Evolutionary conservation across 1,140 invertebrate genomes (phyloP), one percentile per base, ranked within the genome.

Genomic region (Lepidurus apus): DNA sequence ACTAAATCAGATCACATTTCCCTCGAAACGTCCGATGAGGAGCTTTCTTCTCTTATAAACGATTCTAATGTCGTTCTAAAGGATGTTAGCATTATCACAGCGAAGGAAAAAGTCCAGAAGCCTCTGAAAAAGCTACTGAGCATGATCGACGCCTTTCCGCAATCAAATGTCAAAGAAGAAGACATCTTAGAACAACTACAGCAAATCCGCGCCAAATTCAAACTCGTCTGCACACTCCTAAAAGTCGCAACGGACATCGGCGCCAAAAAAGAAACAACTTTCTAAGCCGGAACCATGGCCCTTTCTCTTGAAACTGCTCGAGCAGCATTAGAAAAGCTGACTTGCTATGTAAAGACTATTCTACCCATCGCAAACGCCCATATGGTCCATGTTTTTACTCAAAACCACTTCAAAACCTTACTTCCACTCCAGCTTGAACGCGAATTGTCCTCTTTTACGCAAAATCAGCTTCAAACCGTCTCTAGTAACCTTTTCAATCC

Each of bases 331-430:
- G 85, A 90, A 43, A 84, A 85, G 47, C 83, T 89, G 4, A 82
- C 89, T 11, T 81, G 81, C 24, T 91, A 89, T 83, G 82, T 93
- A 10, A 83, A 87, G 74, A 86, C 88, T 1, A 85, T 89, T 81
- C 82, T 90, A 79, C 85, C 88, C 2, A 85, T 94, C 73, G 88
- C 89, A 2, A 91, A 93, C 84, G 91, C 91, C 82, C 93, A 95
- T 84, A 90, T 93, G 86, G 92, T 93, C 5, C 90, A 93, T 81
- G 94, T 91, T 85, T 88, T 93, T n/a, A 92, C 88, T 0, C 84
- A 91, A n/a, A 84, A 89, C 43, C 88, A 91, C 75, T 95, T 91
- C 90, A 81, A 88, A 0, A 86, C 82, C 26, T 86, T 87, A 21
- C 10, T 81, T 8, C 80, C 82, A 13, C 21, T 73, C 34, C 43